These are phyloP conservation scores for Phymorhynchus buccinoides DNA, from an alignment of 1,140 invertebrate genomes.

Conservation along the genomic window DNA sequence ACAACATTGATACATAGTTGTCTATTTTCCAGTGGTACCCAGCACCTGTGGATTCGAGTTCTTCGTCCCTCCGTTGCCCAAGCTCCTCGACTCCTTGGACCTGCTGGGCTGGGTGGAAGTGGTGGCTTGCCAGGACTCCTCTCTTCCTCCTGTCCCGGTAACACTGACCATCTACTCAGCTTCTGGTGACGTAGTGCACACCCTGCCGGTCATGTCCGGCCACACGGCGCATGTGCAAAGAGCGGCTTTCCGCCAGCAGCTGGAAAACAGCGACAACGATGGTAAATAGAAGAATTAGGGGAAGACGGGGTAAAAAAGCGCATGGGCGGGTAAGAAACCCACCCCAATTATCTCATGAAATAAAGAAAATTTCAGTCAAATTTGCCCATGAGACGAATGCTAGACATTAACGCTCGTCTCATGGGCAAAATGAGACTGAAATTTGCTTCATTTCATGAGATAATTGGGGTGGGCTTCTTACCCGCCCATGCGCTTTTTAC, in stretches of 20 bases:
- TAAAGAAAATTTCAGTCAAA: too few species aligned
- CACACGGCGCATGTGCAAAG: neutral
- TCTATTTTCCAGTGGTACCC: neutral
- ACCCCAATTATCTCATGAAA: too few species aligned
- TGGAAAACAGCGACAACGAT: neutral
- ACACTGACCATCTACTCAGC: neutral
- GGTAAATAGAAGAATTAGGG: neutral
- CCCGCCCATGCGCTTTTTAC: too few species aligned
- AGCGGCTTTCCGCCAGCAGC: neutral
- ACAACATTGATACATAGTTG: too few species aligned
- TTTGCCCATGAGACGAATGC: too few species aligned
- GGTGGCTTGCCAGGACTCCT: neutral
- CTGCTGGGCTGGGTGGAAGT: slow-evolving; percentile 6
- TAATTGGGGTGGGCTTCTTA: too few species aligned
- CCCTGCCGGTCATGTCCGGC: neutral
- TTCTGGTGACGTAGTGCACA: slow-evolving; percentile 13
- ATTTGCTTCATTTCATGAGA: too few species aligned
- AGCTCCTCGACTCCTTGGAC: neutral
- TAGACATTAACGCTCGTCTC: too few species aligned
- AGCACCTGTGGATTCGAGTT: slow-evolving; percentile 15
- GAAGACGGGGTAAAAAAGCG: too few species aligned
- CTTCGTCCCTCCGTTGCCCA: neutral
- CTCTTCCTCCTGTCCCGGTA: neutral
- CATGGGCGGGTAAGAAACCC: too few species aligned
- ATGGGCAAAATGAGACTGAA: too few species aligned